Base-by-base conservation (phyloP, 2,113 vertebrate genomes). In the Dipodomys ordii region DNA sequence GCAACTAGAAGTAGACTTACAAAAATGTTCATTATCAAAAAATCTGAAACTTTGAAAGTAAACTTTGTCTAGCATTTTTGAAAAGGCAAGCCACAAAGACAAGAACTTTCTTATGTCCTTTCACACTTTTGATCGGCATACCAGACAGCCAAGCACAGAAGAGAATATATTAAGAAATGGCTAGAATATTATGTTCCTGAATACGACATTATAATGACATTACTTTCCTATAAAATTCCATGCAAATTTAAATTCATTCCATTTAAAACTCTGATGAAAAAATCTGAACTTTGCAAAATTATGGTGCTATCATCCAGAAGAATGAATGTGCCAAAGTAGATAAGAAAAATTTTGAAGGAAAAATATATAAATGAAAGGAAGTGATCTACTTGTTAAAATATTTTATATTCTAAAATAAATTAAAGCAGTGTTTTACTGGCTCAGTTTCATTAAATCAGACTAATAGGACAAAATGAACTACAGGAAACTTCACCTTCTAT, bases 301-400 rank as follows among this genome's bases (percentile, higher is more conserved):
- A 95, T 95, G 88, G 87, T 94, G 83, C 94, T 85, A 91, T 94
- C 90, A 94, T 78, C 27, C 68, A 12, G 57, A 88, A 57, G 30
- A 82, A 82, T 77, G 94, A 80, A 84, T 84, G 15, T 18, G 28
- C 79, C 15, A 94, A 2, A 1, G 44, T 10, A 78, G 35, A 67
- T 79, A 77, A 85, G 27, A 3, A 78, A 86, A 68, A 44, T 3
- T 19, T 76, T 46, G 28, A 67, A 80, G 71, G 27, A 53, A 83
- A 57, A 16, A 57, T 57, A 87, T 80, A 96, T 79, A 67, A 72
- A 32, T 94, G 18, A 15, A 87, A 10, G 10, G 1, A 73, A 74
- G 39, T 71, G 3, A 90, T 77, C 72, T 88, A 77, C 16, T 7
- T 77, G 49, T 25, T 79, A 39, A 95, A 80, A 46, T 83, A 6